A percentile compares a stretch with the other conserved stretches of the same genome.
Conservation (phyloP, 2,888 invertebrate species). For the Acanthococcus lagerstroemiae region DNA sequence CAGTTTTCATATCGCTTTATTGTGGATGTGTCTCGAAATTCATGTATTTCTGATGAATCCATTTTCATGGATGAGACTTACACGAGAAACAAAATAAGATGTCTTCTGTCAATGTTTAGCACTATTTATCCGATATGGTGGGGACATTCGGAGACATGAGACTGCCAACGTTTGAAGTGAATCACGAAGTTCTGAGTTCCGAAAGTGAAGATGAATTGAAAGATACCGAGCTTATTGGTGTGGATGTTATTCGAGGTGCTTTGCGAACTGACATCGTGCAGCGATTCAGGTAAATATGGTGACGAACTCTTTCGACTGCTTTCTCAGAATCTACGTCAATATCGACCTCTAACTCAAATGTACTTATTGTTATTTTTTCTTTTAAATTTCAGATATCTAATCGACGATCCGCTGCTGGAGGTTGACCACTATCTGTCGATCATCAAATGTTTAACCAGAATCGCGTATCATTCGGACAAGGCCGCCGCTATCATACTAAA, state of each 20-base stretch:
- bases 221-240: slow-evolving; percentile 76
- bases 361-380: slow-evolving; percentile 1
- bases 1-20: neutral
- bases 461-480: slow-evolving; percentile 65
- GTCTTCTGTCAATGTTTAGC: slow-evolving; percentile 7
- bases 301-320: neutral
- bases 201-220: slow-evolving; percentile 60
- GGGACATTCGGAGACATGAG: slow-evolving; percentile 15
- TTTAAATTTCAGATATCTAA: slow-evolving; percentile 53
- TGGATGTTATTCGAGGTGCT: slow-evolving; percentile 65
- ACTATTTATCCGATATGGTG: slow-evolving; percentile 17
- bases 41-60: too few species aligned
- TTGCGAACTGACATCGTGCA: slow-evolving; percentile 65
- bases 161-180: slow-evolving; percentile 33
- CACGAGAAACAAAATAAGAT: neutral
- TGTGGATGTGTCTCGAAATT: neutral
- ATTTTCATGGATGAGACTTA: neutral
- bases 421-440: slow-evolving; percentile 62
- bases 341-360: neutral
- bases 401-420: slow-evolving; percentile 58
- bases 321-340: neutral
- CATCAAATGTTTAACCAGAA: slow-evolving; percentile 65
- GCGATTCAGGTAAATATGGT: slow-evolving; percentile 45
- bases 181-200: slow-evolving; percentile 66
- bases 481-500: slow-evolving; percentile 54